phyloP scores from a whole-genome alignment of 1,140 invertebrate species.

The Diploscapter pachys region DNA sequence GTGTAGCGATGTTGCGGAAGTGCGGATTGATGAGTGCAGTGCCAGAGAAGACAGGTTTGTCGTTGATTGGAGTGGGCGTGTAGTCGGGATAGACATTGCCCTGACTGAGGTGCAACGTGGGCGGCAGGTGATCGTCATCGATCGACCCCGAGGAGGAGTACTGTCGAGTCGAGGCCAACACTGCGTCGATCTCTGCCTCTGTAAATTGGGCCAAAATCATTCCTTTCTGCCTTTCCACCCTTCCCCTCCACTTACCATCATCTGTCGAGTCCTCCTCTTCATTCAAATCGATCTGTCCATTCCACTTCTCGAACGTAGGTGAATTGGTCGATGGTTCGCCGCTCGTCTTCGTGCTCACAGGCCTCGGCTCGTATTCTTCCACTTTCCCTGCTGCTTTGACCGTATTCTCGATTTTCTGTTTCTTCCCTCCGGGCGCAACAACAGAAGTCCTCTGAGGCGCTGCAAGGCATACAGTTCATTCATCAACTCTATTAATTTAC shows the following conservation, averaged over 20 bases:
- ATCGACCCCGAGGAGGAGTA: neutral
- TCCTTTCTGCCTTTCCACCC: too few relatives aligned
- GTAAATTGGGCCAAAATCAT: neutral
- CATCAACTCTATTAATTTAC: constrained; percentile 11
- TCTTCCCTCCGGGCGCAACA: neutral
- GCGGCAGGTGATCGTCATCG: constrained; percentile 7
- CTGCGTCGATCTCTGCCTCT: constrained; percentile 25
- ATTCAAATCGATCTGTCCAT: constrained; percentile 19
- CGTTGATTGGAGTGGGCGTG: neutral
- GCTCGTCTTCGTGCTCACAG: neutral
- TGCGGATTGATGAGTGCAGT: constrained; percentile 1
- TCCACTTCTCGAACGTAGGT: constrained; percentile 18
- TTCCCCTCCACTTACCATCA: neutral
- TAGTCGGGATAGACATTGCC: constrained; percentile 1
- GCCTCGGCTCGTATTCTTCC: constrained; percentile 9
- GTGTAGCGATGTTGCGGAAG: constrained; percentile 11
- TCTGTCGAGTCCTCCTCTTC: constrained; percentile 10
- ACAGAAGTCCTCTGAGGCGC: constrained; percentile 5
- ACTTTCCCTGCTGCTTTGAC: neutral
- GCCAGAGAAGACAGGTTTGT: neutral
- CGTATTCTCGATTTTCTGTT: neutral
- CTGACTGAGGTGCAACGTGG: constrained; percentile 6
- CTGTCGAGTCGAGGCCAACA: constrained; percentile 14
- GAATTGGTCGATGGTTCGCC: constrained; percentile 3
- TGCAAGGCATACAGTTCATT: constrained; percentile 4